Evolutionary conservation across 2,113 vertebrate species (phyloP).

Genomic region (Erinaceus europaeus): DNA sequence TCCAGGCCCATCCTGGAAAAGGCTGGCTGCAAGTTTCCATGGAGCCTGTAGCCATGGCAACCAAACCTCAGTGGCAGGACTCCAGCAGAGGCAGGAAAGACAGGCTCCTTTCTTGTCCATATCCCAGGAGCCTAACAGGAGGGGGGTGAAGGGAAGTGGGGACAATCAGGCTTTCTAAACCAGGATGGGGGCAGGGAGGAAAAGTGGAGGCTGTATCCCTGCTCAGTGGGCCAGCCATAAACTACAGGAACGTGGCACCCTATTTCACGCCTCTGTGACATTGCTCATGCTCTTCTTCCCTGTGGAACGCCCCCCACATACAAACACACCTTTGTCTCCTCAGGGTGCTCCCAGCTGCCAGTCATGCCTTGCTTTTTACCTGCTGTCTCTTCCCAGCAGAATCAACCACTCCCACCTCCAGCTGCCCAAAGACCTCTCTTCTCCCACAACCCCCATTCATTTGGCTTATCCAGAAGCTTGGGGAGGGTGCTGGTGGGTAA

Average conservation of each 20-base stretch:
- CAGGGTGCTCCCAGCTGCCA: neutral
- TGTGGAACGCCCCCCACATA: neutral
- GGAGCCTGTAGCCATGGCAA: constrained; percentile 63
- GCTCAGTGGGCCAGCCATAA: constrained; percentile 44
- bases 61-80: constrained; percentile 71
- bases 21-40: constrained; percentile 65
- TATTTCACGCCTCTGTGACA: constrained; percentile 45
- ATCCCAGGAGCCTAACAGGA: constrained; percentile 62
- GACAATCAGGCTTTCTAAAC: constrained; percentile 65
- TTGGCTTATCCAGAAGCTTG: neutral
- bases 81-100: constrained; percentile 71
- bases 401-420: neutral
- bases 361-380: neutral
- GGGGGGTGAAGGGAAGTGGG: neutral
- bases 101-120: constrained; percentile 70
- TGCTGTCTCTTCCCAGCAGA: neutral
- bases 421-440: neutral
- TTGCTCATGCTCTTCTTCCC: neutral
- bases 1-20: constrained; percentile 70
- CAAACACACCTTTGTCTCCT: neutral
- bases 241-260: constrained; percentile 34
- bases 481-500: neutral
- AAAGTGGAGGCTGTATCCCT: constrained; percentile 38
- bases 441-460: neutral
- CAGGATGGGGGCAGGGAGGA: constrained; percentile 26